Evolutionary conservation across 2,888 invertebrate genomes (phyloP).

Genomic region (Drosophila gaucha): DNA sequence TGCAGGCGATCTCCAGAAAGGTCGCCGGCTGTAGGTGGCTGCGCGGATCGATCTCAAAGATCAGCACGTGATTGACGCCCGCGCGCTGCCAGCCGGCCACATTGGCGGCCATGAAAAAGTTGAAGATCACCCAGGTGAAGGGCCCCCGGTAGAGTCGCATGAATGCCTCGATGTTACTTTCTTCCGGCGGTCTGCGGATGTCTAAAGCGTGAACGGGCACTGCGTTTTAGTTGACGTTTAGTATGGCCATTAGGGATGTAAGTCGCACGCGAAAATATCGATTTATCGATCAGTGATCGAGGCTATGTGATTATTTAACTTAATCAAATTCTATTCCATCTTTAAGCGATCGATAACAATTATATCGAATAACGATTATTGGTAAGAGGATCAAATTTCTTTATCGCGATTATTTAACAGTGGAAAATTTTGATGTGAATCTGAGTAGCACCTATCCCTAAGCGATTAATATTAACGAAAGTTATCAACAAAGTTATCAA

Average conservation of each 20-base stretch:
- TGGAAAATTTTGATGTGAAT: too few relatives aligned
- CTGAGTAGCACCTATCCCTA: too few relatives aligned
- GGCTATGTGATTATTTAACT: too few relatives aligned
- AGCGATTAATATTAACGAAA: too few relatives aligned
- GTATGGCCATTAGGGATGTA: conserved; percentile 8
- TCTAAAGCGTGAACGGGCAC: conserved; percentile 35
- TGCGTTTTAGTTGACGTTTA: conserved; percentile 24
- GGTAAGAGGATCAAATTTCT: too few relatives aligned
- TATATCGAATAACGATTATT: not conserved
- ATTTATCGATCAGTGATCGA: conserved; percentile 2
- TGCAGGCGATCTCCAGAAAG: conserved; percentile 94
- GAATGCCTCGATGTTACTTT: conserved; percentile 86
- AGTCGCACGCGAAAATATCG: not conserved
- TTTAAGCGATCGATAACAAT: not conserved
- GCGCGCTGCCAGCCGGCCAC: conserved; percentile 98
- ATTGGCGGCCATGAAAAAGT: conserved; percentile 96
- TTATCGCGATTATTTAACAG: too few relatives aligned
- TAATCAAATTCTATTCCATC: too few relatives aligned
- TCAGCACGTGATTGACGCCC: conserved; percentile 98
- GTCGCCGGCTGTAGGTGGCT: conserved; percentile 96
- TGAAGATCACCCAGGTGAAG: conserved; percentile 94
- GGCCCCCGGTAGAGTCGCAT: conserved; percentile 96
- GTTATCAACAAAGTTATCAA: too few relatives aligned
- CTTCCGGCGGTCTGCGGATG: conserved; percentile 39
- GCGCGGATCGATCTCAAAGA: conserved; percentile 97